phyloP scores from a whole-genome alignment of 2,797 vertebrate genomes.

The Uromys caudimaculatus region DNA sequence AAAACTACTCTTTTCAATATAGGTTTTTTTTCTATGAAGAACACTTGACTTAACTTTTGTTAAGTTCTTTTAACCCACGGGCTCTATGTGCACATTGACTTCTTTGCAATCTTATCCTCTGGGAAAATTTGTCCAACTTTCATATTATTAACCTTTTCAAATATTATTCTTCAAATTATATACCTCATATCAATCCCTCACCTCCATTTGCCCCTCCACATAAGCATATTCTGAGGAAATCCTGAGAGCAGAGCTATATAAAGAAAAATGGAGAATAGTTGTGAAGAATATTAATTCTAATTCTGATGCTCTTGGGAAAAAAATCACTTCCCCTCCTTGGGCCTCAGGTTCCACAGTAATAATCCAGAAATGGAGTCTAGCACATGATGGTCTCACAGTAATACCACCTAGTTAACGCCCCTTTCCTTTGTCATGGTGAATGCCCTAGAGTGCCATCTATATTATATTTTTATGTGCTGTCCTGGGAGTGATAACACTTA shows the following conservation, averaged over 20 bases:
- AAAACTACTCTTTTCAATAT: neutral
- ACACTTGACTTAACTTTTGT: neutral
- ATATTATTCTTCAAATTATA: conserved; percentile 41
- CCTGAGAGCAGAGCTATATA: neutral
- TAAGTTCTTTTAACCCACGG: neutral
- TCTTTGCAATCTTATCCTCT: neutral
- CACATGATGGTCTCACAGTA: neutral
- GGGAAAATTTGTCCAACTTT: neutral
- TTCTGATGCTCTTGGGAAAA: neutral
- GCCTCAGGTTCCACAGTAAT: neutral
- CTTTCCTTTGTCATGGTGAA: neutral
- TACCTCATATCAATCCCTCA: neutral
- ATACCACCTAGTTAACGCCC: neutral
- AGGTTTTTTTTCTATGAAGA: neutral
- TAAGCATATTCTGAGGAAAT: neutral
- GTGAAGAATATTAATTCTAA: conserved; percentile 13
- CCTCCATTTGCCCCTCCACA: neutral
- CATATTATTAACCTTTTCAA: neutral
- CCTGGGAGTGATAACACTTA: neutral
- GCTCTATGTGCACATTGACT: neutral
- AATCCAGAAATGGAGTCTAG: neutral
- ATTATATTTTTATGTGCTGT: neutral
- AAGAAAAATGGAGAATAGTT: neutral
- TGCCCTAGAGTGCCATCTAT: neutral
- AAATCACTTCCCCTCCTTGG: neutral